These are phyloP conservation scores for Drosophila chauvacae DNA, from an alignment of 1,140 invertebrate genomes.

Conservation along the genomic window DNA sequence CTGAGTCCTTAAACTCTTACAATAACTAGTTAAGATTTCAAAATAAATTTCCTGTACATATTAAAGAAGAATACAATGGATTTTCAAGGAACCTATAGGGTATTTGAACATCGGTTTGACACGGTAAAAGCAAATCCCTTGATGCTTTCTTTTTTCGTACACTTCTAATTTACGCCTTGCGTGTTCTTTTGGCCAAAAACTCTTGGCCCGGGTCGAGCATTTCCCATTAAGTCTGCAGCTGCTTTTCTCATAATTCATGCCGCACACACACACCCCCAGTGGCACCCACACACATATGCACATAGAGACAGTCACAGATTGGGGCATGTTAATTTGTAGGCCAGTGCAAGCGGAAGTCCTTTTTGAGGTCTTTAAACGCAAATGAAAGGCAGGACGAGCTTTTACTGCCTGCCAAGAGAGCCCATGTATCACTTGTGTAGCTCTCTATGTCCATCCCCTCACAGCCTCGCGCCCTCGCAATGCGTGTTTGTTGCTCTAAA, in stretches of 20 bases:
- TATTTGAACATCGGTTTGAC: background rate
- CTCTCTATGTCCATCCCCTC: background rate
- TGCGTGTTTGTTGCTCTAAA: conserved; percentile 72
- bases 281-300: conserved; percentile 4
- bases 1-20: background rate
- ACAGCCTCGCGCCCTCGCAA: background rate
- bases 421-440: conserved; percentile 74
- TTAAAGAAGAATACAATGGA: too few relatives aligned
- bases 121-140: background rate
- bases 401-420: conserved; percentile 71
- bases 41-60: background rate
- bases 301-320: conserved; percentile 61
- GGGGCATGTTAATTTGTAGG: conserved; percentile 77
- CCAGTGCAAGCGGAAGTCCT: conserved; percentile 76
- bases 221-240: conserved; percentile 82
- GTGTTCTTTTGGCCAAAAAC: conserved; percentile 57
- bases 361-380: conserved; percentile 80
- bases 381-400: conserved; percentile 75
- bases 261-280: conserved; percentile 32
- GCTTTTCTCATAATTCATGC: conserved; percentile 78
- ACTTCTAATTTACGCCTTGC: conserved; percentile 79
- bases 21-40: background rate
- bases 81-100: background rate
- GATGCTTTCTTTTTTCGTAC: conserved; percentile 15
- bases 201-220: conserved; percentile 47